Conservation (phyloP, 2,797 vertebrate species). For the Chiloscyllium punctatum region DNA sequence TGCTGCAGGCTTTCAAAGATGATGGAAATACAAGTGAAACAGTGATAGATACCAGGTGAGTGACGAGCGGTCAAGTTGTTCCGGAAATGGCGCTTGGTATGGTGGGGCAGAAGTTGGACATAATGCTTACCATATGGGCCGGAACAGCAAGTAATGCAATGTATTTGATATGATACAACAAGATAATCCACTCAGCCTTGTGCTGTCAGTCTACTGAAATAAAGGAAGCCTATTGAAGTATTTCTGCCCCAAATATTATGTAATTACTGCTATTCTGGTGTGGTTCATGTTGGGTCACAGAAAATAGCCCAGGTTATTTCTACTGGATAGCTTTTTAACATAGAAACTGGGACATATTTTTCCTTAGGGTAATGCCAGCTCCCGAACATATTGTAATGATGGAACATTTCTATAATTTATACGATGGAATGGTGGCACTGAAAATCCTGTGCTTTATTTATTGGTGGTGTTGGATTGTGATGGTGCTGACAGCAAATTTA, state of each 20-base stretch:
- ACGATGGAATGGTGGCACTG: not conserved
- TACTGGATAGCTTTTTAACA: not conserved
- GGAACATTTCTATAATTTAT: not conserved
- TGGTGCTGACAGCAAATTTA: not conserved
- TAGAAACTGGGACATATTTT: not conserved
- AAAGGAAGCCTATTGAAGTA: not conserved
- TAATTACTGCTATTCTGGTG: not conserved
- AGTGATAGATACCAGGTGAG: too few relatives aligned
- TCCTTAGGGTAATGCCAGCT: not conserved
- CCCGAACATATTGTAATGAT: not conserved
- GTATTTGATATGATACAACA: too few relatives aligned
- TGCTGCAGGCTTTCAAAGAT: too few relatives aligned
- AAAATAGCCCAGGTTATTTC: not conserved
- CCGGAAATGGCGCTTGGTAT: too few relatives aligned
- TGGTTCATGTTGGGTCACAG: not conserved
- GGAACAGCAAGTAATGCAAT: too few relatives aligned
- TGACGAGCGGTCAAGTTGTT: too few relatives aligned
- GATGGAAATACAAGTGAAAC: too few relatives aligned
- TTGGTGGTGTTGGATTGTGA: not conserved
- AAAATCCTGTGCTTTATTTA: not conserved
- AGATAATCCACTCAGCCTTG: too few relatives aligned
- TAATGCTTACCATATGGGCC: too few relatives aligned
- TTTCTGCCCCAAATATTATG: not conserved
- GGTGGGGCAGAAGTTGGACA: too few relatives aligned
- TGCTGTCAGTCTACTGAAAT: too few relatives aligned